Conservation (phyloP, 2,113 vertebrate genomes). For the Origma solitaria region DNA sequence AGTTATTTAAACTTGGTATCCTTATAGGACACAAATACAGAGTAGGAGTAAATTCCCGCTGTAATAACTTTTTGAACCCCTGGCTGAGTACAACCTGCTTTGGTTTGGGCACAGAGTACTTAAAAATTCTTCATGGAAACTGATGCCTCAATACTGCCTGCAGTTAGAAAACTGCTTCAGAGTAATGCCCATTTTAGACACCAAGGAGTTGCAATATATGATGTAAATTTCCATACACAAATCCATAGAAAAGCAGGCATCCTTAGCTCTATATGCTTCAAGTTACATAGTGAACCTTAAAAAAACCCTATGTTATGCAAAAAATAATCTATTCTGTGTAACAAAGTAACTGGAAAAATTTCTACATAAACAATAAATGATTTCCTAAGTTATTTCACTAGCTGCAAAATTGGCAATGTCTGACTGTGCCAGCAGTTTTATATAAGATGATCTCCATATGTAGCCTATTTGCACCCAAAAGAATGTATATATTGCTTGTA, state of each 20-base stretch:
- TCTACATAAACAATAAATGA: neutral
- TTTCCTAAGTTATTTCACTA: neutral
- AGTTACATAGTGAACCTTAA: neutral
- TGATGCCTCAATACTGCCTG: neutral
- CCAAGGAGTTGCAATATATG: neutral
- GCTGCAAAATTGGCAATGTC: neutral
- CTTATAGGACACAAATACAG: fast-evolving
- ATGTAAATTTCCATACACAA: neutral
- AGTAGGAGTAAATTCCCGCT: neutral
- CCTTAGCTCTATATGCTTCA: neutral
- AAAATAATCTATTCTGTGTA: neutral
- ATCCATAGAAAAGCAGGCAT: neutral
- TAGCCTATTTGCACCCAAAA: neutral
- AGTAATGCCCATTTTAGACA: neutral
- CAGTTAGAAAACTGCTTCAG: neutral
- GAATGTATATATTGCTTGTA: neutral
- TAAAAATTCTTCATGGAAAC: neutral
- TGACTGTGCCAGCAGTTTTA: neutral
- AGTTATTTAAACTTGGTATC: neutral
- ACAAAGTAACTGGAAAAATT: neutral
- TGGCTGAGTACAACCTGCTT: neutral
- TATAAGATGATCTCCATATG: neutral
- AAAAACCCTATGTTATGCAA: neutral
- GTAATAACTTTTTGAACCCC: neutral
- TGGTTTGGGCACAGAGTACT: neutral